A percentile compares a stretch with the other conserved stretches of the same genome.
phyloP scores from a whole-genome alignment of 1,140 invertebrate genomes.

The Acromyrmex heyeri region DNA sequence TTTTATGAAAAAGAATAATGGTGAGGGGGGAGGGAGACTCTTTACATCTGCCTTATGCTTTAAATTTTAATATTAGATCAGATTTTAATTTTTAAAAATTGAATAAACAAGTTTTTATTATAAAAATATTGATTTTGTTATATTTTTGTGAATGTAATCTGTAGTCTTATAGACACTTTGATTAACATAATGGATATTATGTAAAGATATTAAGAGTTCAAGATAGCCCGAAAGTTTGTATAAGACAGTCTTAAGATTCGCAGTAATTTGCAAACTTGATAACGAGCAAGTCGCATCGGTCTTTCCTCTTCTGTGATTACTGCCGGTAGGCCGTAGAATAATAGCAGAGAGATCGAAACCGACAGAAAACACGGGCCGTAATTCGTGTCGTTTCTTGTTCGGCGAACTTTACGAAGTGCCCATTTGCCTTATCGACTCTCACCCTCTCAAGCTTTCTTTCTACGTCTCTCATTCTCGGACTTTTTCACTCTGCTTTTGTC shows the following conservation, averaged over 20 bases:
- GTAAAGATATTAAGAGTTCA: not conserved
- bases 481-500: slow-evolving; percentile 27
- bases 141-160: not conserved
- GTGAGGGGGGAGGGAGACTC: not conserved
- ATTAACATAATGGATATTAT: not conserved
- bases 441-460: slow-evolving; percentile 29
- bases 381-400: slow-evolving; percentile 77
- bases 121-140: not conserved
- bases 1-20: not conserved
- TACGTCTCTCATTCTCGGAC: slow-evolving; percentile 28
- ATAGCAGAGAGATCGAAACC: slow-evolving; percentile 36
- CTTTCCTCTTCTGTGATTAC: slow-evolving; percentile 11
- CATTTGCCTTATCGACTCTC: slow-evolving; percentile 82
- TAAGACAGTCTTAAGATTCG: not conserved
- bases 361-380: slow-evolving; percentile 40
- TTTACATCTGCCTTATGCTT: not conserved
- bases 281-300: slow-evolving; percentile 45
- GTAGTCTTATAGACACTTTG: not conserved
- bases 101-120: not conserved
- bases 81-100: not conserved
- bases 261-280: slow-evolving; percentile 19
- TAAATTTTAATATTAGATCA: not conserved
- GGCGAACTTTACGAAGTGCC: slow-evolving; percentile 79
- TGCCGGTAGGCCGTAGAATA: slow-evolving; percentile 40
- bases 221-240: not conserved